These are phyloP conservation scores for Limnothrissa miodon DNA, from an alignment of 2,113 vertebrate species.

Conservation along the genomic window DNA sequence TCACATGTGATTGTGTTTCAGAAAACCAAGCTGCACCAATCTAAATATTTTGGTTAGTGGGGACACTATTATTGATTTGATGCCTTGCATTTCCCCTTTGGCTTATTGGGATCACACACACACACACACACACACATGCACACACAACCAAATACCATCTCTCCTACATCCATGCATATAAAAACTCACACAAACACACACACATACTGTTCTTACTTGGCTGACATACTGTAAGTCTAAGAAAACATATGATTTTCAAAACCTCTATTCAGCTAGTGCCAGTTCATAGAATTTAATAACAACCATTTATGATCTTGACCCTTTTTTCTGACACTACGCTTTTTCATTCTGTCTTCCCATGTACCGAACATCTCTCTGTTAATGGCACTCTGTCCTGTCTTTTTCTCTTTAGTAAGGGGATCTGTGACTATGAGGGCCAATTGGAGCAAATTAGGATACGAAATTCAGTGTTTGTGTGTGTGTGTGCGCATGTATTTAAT, in stretches of 20 bases:
- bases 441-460: not conserved
- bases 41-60: conserved; percentile 32
- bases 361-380: conserved; percentile 24
- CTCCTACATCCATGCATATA: conserved; percentile 10
- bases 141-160: conserved; percentile 1
- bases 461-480: not conserved
- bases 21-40: conserved; percentile 16
- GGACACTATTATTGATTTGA: conserved; percentile 23
- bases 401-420: conserved; percentile 10
- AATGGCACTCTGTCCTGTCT: conserved; percentile 15
- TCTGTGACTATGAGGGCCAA: not conserved
- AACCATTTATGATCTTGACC: conserved; percentile 21
- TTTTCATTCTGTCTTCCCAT: not conserved
- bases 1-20: conserved; percentile 27
- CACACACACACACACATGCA: not conserved
- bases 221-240: not conserved
- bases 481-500: not conserved
- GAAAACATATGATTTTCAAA: conserved; percentile 23
- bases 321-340: not conserved
- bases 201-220: not conserved
- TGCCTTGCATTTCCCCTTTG: not conserved
- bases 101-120: not conserved
- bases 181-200: conserved; percentile 15
- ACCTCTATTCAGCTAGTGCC: conserved; percentile 16
- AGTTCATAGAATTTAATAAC: conserved; percentile 35